Base-by-base conservation (phyloP, 2,888 invertebrate species). In the Apodemia duryi region DNA sequence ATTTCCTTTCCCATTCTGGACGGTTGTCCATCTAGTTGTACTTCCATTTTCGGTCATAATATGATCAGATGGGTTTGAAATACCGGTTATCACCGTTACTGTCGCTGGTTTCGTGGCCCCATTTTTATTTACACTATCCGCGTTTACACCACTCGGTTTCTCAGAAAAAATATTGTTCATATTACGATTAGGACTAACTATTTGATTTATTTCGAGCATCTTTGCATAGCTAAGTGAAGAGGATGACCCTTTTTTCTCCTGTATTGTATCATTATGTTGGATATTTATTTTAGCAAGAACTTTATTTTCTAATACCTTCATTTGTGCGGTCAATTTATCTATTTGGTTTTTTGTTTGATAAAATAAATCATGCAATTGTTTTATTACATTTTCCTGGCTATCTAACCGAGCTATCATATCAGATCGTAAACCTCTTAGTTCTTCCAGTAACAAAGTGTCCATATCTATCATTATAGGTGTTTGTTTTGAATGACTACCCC, bases 1-100 rank as follows among this genome's bases (percentile, higher is more conserved):
- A 10, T 41, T 38, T 57, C 54, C 38, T 32, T 21, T 63, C 21
- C n/a, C n/a, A 49, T 51, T 63, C 7, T 49, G 46, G 32, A 63
- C 57, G 28, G 28, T 13, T 43, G 10, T 63, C 63, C 63, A 57
- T 11, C 21, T 7, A n/a, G 21, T 52, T 21, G n/a, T 28, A n/a
- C n/a, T n/a, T 13, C 6, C 49, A 5, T 52, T 28, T 21, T 52
- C 21, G 9, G 7, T 9, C 7, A 6, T 5, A 21, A 2, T 7
- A 9, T 52, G 52, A 6, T 52, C n/a, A n/a, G 28, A 6, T 9
- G n/a, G 7, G n/a, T 52, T 28, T 52, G n/a, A 21, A 7, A 52
- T n/a, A n/a, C 6, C n/a, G 7, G 52, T 52, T 6, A 49, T n/a
- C 2, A 7, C n/a, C 13, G n/a, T n/a, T 49, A n/a, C 6, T 49